Evolutionary conservation across 2,797 vertebrate genomes (phyloP).

Genomic region (Lepilemur septentrionalis): DNA sequence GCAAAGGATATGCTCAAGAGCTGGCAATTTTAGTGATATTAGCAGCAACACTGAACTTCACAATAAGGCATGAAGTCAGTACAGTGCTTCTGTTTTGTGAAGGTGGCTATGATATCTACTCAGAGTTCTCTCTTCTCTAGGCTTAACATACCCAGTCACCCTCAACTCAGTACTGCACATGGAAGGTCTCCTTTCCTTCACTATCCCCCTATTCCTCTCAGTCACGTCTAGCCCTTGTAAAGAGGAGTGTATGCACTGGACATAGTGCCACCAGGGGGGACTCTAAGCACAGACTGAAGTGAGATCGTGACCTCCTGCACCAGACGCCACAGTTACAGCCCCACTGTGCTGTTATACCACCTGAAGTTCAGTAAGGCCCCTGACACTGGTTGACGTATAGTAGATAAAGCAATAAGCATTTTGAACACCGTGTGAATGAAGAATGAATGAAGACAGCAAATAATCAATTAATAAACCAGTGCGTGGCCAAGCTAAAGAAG

Average conservation of each 20-base stretch:
- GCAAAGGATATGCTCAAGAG: not conserved
- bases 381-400: not conserved
- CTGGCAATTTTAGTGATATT: not conserved
- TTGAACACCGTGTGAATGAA: not conserved
- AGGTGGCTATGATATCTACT: not conserved
- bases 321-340: not conserved
- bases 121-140: not conserved
- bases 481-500: not conserved
- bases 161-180: not conserved
- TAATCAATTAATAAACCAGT: not conserved
- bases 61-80: not conserved
- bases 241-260: rapidly evolving
- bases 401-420: not conserved
- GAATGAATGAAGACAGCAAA: not conserved
- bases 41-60: not conserved
- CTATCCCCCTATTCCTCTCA: not conserved
- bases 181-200: not conserved
- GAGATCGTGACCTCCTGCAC: not conserved
- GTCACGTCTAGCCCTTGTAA: not conserved
- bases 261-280: not conserved
- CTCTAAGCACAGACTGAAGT: not conserved
- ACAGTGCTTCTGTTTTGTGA: not conserved
- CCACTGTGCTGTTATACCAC: not conserved
- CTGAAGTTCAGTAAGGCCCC: not conserved
- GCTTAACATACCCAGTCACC: not conserved